Evolutionary conservation across 2,888 invertebrate genomes (phyloP).

Genomic region (Pachymerium ferrugineum): DNA sequence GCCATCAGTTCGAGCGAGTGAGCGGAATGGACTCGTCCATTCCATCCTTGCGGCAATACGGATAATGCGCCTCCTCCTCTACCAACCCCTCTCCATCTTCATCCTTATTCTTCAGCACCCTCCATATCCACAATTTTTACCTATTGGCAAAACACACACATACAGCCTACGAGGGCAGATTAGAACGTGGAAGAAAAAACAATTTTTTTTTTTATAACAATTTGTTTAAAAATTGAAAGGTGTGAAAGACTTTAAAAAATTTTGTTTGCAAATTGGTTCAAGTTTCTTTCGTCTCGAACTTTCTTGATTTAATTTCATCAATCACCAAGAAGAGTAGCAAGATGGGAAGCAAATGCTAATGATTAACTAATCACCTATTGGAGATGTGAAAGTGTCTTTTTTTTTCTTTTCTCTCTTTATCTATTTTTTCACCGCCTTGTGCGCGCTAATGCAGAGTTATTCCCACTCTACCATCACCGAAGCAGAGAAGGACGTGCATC

Average conservation of each 20-base stretch:
- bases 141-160: too few relatives aligned
- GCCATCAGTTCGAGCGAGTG: slow-evolving; percentile 21
- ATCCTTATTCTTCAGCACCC: too few relatives aligned
- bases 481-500: background rate
- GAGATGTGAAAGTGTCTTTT: background rate
- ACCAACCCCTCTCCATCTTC: too few relatives aligned
- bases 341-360: slow-evolving; percentile 4
- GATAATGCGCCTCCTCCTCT: background rate
- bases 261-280: background rate
- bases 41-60: background rate
- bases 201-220: too few relatives aligned
- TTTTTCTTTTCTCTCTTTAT: background rate
- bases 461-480: background rate
- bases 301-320: background rate
- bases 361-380: slow-evolving; percentile 1
- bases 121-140: background rate
- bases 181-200: too few relatives aligned
- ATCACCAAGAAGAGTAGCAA: background rate
- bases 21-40: slow-evolving; percentile 11
- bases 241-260: too few relatives aligned
- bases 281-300: background rate
- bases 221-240: too few relatives aligned
- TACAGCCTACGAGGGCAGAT: too few relatives aligned
- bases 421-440: background rate
- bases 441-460: slow-evolving; percentile 3